Base-by-base conservation (phyloP, 2,797 vertebrate genomes). In the Lacerta viridis region DNA sequence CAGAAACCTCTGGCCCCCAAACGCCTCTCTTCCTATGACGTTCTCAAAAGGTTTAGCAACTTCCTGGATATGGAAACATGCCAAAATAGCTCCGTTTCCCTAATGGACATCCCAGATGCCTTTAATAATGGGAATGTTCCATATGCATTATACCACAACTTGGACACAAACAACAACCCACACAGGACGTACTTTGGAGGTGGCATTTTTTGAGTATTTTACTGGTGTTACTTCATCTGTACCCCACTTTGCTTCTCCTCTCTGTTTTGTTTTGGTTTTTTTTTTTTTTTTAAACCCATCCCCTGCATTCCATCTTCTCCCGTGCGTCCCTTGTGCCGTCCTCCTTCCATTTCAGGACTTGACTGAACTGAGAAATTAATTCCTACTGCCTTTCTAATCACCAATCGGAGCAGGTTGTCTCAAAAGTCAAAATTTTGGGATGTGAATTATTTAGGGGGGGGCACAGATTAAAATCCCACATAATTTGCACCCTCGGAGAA, bases 131-230 rank as follows among this genome's bases (percentile, higher is more conserved):
- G 97, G 64, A 96, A 97, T 95, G 91, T 95, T 92, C 94, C 91
- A n/a, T 95, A 91, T 88, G 93, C 91, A 88, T 93, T 96, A 94
- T 97, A 90, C 94, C 93, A 97, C 93, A 95, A 96, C 97, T 96
- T 98, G 97, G 99, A 99, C 96, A 97, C 97, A 97, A 99, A 98
- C 97, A 98, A 99, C 98, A 99, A 98, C 96, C 98, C 97, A 11
- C 98, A 98, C 97, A 97, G 98, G 96, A 96, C 96, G 36, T 97
- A 97, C 96, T 96, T 94, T 93, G 97, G 98, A 99, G 98, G 99
- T 99, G 98, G 98, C 98, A 50, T 98, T 98, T 98, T n/a, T 96
- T 98, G 96, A 97, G 97, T 97, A 91, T 96, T 96, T 98, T 97
- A 96, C 97, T 87, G 88, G 93, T 98, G 96, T 98, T 97, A 95